Percentiles rank a stretch among this genome's conserved stretches.
Evolutionary conservation across 2,888 invertebrate species (phyloP).

Genomic region (Nomada fabriciana): DNA sequence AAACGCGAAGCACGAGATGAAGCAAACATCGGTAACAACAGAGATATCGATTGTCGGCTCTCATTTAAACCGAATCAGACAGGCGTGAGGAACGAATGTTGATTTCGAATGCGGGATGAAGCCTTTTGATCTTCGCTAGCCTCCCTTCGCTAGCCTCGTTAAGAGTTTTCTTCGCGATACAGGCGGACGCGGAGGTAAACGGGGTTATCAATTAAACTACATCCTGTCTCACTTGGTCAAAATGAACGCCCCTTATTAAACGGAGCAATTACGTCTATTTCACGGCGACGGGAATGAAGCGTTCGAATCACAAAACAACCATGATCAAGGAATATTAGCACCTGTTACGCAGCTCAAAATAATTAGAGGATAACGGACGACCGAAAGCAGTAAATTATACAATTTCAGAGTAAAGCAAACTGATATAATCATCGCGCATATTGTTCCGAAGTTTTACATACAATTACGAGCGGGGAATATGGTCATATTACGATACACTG

Average conservation of each 20-base stretch:
- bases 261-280: not conserved
- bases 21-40: slow-evolving; percentile 26
- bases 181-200: slow-evolving; percentile 37
- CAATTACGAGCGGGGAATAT: no score
- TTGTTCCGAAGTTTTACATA: no score
- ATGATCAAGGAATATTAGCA: not conserved
- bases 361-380: slow-evolving; percentile 10
- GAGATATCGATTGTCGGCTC: slow-evolving; percentile 61
- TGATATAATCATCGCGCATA: no score
- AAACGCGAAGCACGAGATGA: no score
- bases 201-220: slow-evolving; percentile 41
- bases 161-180: slow-evolving; percentile 40
- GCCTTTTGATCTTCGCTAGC: slow-evolving; percentile 68
- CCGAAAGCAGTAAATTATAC: no score
- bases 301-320: not conserved
- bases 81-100: slow-evolving; percentile 74
- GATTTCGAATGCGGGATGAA: slow-evolving; percentile 66
- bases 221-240: not conserved
- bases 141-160: slow-evolving; percentile 45
- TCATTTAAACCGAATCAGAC: slow-evolving; percentile 75
- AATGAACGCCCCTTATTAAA: slow-evolving; percentile 16
- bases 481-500: no score
- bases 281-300: not conserved
- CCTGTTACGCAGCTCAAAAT: not conserved
- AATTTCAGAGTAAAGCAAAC: no score